Percentiles rank a stretch among this genome's conserved stretches.
Conservation (phyloP, 2,888 invertebrate species). For the Gortyna flavago region DNA sequence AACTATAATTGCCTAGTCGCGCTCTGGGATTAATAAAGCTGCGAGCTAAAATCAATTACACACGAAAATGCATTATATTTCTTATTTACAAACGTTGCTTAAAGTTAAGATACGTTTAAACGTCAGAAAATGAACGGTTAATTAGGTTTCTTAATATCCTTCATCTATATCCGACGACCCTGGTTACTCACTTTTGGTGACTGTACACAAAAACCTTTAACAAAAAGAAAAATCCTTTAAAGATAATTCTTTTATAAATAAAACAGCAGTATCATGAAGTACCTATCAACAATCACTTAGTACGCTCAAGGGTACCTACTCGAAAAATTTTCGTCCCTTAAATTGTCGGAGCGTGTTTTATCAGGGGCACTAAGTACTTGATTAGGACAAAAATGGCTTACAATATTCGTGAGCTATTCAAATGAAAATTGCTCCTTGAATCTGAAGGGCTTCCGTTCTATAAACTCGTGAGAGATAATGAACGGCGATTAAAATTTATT, state of each 20-base stretch:
- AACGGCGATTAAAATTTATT: slow-evolving; percentile 48
- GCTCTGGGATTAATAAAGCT: slow-evolving; percentile 49
- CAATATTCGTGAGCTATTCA: slow-evolving; percentile 62
- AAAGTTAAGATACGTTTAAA: not conserved
- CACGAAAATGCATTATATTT: slow-evolving; percentile 36
- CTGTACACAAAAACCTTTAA: not conserved
- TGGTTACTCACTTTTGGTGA: too few species aligned
- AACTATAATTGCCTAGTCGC: slow-evolving; percentile 58
- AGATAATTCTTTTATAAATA: slow-evolving; percentile 8
- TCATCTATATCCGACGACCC: too few species aligned
- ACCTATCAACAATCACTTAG: slow-evolving; percentile 61
- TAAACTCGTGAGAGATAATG: slow-evolving; percentile 44
- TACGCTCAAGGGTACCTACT: slow-evolving; percentile 65
- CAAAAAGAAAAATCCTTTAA: not conserved
- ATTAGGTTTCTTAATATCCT: too few species aligned
- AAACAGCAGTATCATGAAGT: slow-evolving; percentile 45
- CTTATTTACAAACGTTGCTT: not conserved
- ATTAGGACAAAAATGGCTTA: slow-evolving; percentile 76
- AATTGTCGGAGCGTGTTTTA: slow-evolving; percentile 80
- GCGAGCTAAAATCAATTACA: slow-evolving; percentile 52
- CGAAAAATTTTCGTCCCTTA: slow-evolving; percentile 69
- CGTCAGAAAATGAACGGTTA: too few species aligned
- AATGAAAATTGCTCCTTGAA: slow-evolving; percentile 56
- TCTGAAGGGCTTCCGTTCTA: slow-evolving; percentile 46
- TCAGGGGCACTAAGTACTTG: slow-evolving; percentile 74